These are phyloP conservation scores for Mythimna impura DNA, from an alignment of 2,888 invertebrate genomes.

Conservation along the genomic window DNA sequence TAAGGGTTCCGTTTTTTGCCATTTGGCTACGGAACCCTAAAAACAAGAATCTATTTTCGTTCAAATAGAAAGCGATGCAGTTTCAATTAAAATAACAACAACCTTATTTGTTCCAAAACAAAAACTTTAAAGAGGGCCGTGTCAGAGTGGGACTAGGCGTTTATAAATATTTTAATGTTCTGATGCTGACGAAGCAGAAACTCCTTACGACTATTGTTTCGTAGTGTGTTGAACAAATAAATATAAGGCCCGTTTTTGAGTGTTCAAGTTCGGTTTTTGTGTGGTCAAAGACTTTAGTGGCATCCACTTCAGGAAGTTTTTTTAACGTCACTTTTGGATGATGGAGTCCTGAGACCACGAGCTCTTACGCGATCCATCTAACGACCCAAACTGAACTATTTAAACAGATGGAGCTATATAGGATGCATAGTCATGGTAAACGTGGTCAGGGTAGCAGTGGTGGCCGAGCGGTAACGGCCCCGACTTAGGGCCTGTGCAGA, in stretches of 20 bases:
- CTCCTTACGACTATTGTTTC: constrained; percentile 59
- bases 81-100: constrained; percentile 59
- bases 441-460: no score
- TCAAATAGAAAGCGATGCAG: constrained; percentile 50
- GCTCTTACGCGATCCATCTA: no score
- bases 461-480: no score
- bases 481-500: no score
- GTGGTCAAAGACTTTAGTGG: constrained; percentile 30
- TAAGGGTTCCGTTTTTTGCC: no score
- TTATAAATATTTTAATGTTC: constrained; percentile 83
- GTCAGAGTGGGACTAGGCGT: constrained; percentile 59
- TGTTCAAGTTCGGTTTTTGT: constrained; percentile 24
- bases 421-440: no score
- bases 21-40: no score
- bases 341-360: neutral
- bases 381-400: no score
- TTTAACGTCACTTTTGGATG: neutral
- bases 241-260: constrained; percentile 41
- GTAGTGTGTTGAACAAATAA: constrained; percentile 62
- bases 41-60: constrained; percentile 7
- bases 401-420: no score
- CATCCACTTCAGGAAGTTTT: constrained; percentile 23
- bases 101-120: constrained; percentile 51
- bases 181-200: constrained; percentile 75
- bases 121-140: constrained; percentile 59